phyloP scores from a whole-genome alignment of 2,888 invertebrate genomes.

The Timandra comae region DNA sequence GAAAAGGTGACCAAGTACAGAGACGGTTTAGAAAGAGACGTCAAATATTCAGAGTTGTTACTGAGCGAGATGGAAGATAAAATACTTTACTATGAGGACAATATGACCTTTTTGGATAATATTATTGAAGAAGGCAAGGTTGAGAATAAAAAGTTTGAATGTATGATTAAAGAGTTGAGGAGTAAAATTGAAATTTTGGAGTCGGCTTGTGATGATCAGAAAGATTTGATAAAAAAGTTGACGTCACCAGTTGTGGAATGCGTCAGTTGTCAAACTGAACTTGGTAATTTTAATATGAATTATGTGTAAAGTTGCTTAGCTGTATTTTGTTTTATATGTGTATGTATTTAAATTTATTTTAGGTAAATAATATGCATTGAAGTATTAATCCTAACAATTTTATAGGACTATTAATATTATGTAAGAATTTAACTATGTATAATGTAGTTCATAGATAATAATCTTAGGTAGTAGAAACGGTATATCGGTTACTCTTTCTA shows the following conservation, averaged over 20 bases:
- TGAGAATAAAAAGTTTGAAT: constrained; percentile 37
- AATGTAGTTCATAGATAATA: too few species aligned
- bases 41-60: constrained; percentile 27
- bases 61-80: constrained; percentile 38
- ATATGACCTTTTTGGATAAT: constrained; percentile 39
- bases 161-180: constrained; percentile 36
- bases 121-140: constrained; percentile 38
- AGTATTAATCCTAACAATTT: too few species aligned
- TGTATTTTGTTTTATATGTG: too few species aligned
- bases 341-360: too few species aligned
- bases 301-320: too few species aligned
- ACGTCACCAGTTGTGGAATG: constrained; percentile 28
- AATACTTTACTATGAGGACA: constrained; percentile 44
- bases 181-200: constrained; percentile 40
- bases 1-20: constrained; percentile 31
- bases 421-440: too few species aligned
- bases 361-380: too few species aligned
- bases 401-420: too few species aligned
- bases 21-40: constrained; percentile 40
- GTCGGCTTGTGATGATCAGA: constrained; percentile 36
- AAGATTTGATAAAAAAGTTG: constrained; percentile 31
- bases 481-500: too few species aligned
- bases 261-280: constrained; percentile 38
- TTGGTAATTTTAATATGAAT: constrained; percentile 33
- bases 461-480: too few species aligned